Conservation (phyloP, 2,797 vertebrate genomes). For the Serranus cabrilla region DNA sequence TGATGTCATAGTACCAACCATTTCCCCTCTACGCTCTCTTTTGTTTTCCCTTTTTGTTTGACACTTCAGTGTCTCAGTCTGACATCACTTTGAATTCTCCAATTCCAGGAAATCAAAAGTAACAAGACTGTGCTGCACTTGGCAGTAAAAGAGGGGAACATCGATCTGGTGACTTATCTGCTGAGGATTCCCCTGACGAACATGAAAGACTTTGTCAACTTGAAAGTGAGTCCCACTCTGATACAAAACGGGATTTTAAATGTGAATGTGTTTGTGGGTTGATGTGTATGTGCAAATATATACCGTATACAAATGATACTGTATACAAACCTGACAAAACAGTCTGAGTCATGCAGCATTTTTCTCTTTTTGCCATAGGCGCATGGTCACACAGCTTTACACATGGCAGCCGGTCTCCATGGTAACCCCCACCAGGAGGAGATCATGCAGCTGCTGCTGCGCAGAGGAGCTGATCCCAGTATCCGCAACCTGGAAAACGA, state of each 20-base stretch:
- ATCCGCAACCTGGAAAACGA: slow-evolving; percentile 94
- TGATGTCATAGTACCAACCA: slow-evolving; percentile 27
- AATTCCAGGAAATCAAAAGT: slow-evolving; percentile 93
- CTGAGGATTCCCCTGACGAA: slow-evolving; percentile 83
- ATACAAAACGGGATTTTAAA: slow-evolving; percentile 18
- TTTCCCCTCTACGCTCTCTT: not conserved
- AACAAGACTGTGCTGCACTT: slow-evolving; percentile 92
- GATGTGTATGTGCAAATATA: not conserved
- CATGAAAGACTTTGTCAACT: slow-evolving; percentile 90
- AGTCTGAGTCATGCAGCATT: slow-evolving; percentile 16
- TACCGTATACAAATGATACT: no score
- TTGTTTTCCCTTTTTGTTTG: slow-evolving; percentile 33
- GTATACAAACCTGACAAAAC: slow-evolving; percentile 9
- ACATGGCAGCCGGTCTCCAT: slow-evolving; percentile 94
- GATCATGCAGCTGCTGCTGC: slow-evolving; percentile 88
- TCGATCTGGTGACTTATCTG: slow-evolving; percentile 88
- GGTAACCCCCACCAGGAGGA: slow-evolving; percentile 86
- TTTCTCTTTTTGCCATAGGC: slow-evolving; percentile 80
- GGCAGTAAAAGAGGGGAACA: slow-evolving; percentile 92
- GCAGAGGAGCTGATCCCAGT: slow-evolving; percentile 90
- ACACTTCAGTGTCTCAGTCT: slow-evolving; percentile 23
- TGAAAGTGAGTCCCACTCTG: slow-evolving; percentile 88
- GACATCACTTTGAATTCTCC: slow-evolving; percentile 38
- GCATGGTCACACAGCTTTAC: slow-evolving; percentile 93
- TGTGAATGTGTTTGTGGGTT: not conserved